Evolutionary conservation across 2,888 invertebrate species (phyloP), one percentile per base, ranked within the genome.

Genomic region (Tricholauxania praeusta): DNA sequence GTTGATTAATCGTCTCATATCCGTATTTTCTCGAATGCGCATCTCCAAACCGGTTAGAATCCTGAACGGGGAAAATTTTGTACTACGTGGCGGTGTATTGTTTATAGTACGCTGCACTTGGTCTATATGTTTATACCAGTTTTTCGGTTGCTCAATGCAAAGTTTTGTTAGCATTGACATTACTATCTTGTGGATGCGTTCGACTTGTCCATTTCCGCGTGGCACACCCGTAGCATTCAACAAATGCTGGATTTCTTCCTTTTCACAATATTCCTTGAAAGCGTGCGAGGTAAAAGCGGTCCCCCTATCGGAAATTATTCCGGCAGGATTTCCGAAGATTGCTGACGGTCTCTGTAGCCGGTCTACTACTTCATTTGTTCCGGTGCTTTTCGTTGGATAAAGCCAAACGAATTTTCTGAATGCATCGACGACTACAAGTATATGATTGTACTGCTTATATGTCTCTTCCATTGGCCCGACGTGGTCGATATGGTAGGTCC

Each of bases 361-460:
- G 1, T 79, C 64, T 15, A 86, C 5, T 0, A 80, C 81, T 53
- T 86, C 84, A 47, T 76, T 78, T 5, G 78, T 68, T 1, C 78
- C 75, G 1, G 80, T 80, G 85, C n/a, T n/a, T n/a, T n/a, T n/a
- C n/a, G n/a, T n/a, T n/a, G n/a, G n/a, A n/a, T n/a, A n/a, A n/a
- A n/a, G 48, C 84, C 85, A 86, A 0, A 75, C 75, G 77, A 84
- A 85, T 67, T 85, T 85, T 0, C 82, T 82, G 63, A 83, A 74
- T 1, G 68, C 68, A 47, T 74, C 74, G 0, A 74, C 66, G 3
- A 74, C 67, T 10, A 82, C 74, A 6, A 86, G 77, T 1, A 86
- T 80, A 52, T 86, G 76, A 57, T 83, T 83, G 57, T 85, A 85
- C n/a, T 72, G 65, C 70, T 84, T 85, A 2, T 75, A 78, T 0